Percentiles rank a stretch among this genome's conserved stretches.
Conservation (phyloP, 1,140 invertebrate genomes). For the Drosophila lowei region DNA sequence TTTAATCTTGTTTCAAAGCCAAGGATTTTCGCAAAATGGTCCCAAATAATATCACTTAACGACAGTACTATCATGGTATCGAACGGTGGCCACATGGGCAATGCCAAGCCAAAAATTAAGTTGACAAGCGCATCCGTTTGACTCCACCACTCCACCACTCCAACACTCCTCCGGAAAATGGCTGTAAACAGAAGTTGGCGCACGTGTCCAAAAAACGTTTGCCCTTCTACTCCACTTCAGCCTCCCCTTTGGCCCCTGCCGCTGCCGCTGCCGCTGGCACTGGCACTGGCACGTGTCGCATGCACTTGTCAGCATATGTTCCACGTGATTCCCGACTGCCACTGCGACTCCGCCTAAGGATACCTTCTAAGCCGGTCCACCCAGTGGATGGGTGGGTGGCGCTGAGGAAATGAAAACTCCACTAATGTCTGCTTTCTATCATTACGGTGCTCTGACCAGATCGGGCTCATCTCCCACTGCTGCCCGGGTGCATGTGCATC, state of each 20-base stretch:
- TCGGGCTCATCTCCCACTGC: not conserved
- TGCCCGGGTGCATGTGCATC: slow-evolving; percentile 7
- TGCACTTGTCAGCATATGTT: slow-evolving; percentile 77
- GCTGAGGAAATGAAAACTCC: no score
- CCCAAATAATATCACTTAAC: no score
- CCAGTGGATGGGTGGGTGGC: not conserved
- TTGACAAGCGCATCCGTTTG: no score
- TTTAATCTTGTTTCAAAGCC: no score
- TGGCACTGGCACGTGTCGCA: slow-evolving; percentile 32
- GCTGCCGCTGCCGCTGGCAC: no score
- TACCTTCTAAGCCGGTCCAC: slow-evolving; percentile 8
- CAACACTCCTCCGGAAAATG: slow-evolving; percentile 8
- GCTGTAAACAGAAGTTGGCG: slow-evolving; percentile 70
- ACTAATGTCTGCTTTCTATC: slow-evolving; percentile 21
- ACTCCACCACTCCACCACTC: not conserved
- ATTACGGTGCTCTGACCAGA: slow-evolving; percentile 28
- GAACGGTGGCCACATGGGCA: no score
- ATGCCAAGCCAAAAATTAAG: no score
- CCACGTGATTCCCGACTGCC: slow-evolving; percentile 59
- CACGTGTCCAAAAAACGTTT: slow-evolving; percentile 76
- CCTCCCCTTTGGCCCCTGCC: slow-evolving; percentile 21
- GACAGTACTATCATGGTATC: no score
- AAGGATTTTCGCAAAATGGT: no score
- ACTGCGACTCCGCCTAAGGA: slow-evolving; percentile 33
- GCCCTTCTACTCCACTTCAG: slow-evolving; percentile 39